Conservation (phyloP, 2,113 vertebrate species). For the Eudyptes chrysolophus region DNA sequence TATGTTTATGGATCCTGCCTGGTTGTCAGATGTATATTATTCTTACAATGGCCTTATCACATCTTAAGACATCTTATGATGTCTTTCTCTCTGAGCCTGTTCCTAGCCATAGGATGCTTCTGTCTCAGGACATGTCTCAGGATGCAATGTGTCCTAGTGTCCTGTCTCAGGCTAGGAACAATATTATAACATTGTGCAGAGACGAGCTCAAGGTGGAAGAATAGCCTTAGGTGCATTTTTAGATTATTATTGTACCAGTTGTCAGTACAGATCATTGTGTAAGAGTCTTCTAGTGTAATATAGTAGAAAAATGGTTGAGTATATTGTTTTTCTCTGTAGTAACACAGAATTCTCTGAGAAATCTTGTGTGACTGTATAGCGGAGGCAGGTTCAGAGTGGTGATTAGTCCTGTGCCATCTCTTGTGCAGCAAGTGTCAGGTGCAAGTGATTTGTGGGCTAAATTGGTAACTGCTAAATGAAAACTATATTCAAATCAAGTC, state of each 20-base stretch:
- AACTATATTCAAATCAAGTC: not conserved
- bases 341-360: not conserved
- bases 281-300: not conserved
- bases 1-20: not conserved
- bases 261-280: not conserved
- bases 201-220: not conserved
- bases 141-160: not conserved
- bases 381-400: not conserved
- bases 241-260: not conserved
- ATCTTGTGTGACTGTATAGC: not conserved
- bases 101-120: not conserved
- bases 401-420: not conserved
- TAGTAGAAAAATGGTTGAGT: not conserved
- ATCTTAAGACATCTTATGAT: not conserved
- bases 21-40: not conserved
- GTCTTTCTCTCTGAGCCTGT: not conserved
- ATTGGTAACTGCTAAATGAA: not conserved
- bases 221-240: not conserved
- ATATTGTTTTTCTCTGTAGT: not conserved
- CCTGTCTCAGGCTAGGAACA: not conserved
- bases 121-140: not conserved
- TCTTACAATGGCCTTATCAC: not conserved
- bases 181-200: fast-evolving
- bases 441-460: not conserved
- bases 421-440: not conserved